A percentile compares a stretch with the other conserved stretches of the same genome.
phyloP scores from a whole-genome alignment of 2,888 invertebrate species.

The Apodemia mormo region DNA sequence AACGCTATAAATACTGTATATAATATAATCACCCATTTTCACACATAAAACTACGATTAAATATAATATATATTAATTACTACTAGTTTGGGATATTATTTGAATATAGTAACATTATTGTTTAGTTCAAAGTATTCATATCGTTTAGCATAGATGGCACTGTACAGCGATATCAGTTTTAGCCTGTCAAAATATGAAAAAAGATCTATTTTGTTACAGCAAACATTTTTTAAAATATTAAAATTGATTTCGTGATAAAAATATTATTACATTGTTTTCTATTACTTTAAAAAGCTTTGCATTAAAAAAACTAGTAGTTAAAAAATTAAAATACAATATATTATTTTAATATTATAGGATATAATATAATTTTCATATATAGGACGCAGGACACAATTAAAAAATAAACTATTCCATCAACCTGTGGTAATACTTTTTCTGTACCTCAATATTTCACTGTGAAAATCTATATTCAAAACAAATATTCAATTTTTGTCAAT shows the following conservation, averaged over 20 bases:
- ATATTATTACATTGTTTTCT: no score
- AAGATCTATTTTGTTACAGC: no score
- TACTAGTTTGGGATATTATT: slow-evolving; percentile 6
- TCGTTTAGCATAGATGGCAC: neutral
- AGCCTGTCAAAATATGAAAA: no score
- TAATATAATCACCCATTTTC: slow-evolving; percentile 11
- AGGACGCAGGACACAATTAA: neutral
- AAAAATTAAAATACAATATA: neutral
- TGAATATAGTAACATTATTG: neutral
- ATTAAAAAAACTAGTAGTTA: neutral
- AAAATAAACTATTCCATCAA: neutral
- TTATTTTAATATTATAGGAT: neutral
- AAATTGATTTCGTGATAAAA: no score
- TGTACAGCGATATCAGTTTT: neutral
- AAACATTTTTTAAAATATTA: no score
- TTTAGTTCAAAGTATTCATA: neutral
- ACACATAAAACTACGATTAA: neutral
- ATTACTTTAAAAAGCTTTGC: no score
- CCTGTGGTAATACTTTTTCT: slow-evolving; percentile 1
- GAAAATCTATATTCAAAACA: neutral
- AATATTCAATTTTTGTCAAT: neutral
- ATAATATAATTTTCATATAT: neutral
- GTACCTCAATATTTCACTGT: neutral
- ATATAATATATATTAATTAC: slow-evolving; percentile 1
- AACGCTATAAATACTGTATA: slow-evolving; percentile 14